A percentile compares a stretch with the other conserved stretches of the same genome.
phyloP scores from a whole-genome alignment of 2,113 vertebrate genomes.

The Eonycteris spelaea region DNA sequence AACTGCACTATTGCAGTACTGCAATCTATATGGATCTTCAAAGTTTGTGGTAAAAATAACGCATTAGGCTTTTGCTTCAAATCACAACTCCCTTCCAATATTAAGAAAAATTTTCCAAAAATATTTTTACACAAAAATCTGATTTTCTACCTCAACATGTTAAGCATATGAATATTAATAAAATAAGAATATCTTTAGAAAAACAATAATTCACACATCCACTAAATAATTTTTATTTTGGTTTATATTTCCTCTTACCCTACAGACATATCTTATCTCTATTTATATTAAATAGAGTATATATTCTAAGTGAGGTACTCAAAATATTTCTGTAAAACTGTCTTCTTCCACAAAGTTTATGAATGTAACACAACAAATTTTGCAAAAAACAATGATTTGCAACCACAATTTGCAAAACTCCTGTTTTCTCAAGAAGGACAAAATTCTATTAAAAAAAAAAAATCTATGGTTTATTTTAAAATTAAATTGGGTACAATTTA shows the following conservation, averaged over 20 bases:
- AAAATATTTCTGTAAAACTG: neutral
- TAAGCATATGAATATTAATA: neutral
- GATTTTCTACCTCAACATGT: neutral
- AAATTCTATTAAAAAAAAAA: slow-evolving; percentile 19
- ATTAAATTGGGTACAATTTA: neutral
- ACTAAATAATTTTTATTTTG: neutral
- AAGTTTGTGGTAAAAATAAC: neutral
- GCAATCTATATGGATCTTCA: neutral
- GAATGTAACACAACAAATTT: neutral
- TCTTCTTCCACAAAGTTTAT: neutral
- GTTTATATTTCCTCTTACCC: neutral
- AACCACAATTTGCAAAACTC: neutral
- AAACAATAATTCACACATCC: neutral
- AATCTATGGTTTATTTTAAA: neutral
- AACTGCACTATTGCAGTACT: neutral
- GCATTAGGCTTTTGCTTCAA: neutral
- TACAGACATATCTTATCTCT: neutral
- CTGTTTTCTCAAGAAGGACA: neutral
- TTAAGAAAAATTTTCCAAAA: neutral
- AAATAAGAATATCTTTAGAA: neutral
- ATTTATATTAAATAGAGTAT: neutral
- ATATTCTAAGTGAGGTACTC: neutral
- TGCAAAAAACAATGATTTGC: neutral
- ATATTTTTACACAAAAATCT: neutral
- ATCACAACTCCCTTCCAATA: neutral